Conservation (phyloP, 1,140 invertebrate species). For the Zelostemma sp. region DNA sequence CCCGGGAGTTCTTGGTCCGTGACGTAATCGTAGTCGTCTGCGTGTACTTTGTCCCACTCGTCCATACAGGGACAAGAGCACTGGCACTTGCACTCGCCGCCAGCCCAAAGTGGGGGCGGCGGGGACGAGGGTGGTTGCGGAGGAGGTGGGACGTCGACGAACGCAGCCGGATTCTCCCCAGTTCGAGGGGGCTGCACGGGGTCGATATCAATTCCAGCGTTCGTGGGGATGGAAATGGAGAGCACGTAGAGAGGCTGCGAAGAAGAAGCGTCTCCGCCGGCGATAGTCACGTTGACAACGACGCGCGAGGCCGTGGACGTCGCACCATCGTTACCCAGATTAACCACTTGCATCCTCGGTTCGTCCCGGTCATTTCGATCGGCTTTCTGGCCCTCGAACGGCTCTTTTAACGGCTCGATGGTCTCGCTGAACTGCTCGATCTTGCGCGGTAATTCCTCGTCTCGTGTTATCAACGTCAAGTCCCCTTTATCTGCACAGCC, state of each 20-base stretch:
- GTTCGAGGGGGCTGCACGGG: slow-evolving; percentile 58
- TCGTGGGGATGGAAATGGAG: slow-evolving; percentile 77
- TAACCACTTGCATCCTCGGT: slow-evolving; percentile 23
- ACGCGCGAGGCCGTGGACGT: slow-evolving; percentile 59
- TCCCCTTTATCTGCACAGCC: slow-evolving; percentile 43
- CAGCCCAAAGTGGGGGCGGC: slow-evolving; percentile 64
- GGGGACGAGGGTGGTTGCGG: slow-evolving; percentile 56
- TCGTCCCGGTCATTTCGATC: slow-evolving; percentile 19
- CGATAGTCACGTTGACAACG: slow-evolving; percentile 82
- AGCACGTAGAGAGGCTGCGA: slow-evolving; percentile 79
- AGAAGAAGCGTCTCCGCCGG: slow-evolving; percentile 71
- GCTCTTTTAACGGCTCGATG: neutral
- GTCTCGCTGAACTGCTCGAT: slow-evolving; percentile 53
- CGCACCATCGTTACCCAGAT: slow-evolving; percentile 18
- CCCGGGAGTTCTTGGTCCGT: slow-evolving; percentile 38
- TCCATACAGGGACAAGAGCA: slow-evolving; percentile 79
- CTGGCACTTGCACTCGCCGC: slow-evolving; percentile 80
- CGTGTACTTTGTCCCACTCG: slow-evolving; percentile 57
- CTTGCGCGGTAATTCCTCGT: slow-evolving; percentile 58
- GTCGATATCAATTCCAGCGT: slow-evolving; percentile 73
- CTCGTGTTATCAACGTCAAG: slow-evolving; percentile 50
- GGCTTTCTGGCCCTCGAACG: slow-evolving; percentile 17
- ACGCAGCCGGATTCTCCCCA: slow-evolving; percentile 10
- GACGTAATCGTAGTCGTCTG: neutral
- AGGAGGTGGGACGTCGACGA: slow-evolving; percentile 48